Base-by-base conservation (phyloP, 2,113 vertebrate genomes). In the Axis porcinus region DNA sequence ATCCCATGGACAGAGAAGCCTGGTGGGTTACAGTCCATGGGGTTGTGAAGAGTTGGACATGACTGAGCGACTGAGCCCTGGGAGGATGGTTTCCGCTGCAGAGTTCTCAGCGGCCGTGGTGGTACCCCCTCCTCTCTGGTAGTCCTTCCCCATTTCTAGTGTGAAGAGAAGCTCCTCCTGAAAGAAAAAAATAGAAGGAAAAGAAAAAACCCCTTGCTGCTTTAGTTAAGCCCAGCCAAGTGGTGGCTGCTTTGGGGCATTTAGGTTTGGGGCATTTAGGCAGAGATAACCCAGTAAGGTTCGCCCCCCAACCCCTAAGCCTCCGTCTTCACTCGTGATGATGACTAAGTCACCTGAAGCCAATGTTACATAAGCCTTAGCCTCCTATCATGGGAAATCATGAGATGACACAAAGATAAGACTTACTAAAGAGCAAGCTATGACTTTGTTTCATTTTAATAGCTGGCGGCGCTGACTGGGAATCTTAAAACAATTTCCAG, bases 361-460 rank as follows among this genome's bases (percentile, higher is more conserved):
- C 82, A 89, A 52, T 40, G 23, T 97, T 94, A 70, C 64, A 25
- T 85, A 81, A 89, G 27, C 30, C 81, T 95, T 86, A 62, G 86
- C 78, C 78, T 54, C 36, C 54, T 54, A 62, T 74, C 97, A 27
- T 17, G 70, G 96, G 96, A 60, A 89, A 91, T 62, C 92, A 89
- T 76, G 70, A 84, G 89, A 92, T 0, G 5, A 50, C 58, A 55
- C 45, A 60, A 57, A 79, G 92, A 36, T 47, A 76, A 94, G 84
- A 10, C 60, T 89, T 25, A 84, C 76, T 86, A 87, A 82, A 67
- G 82, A 95, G 64, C 76, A 45, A 92, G 67, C 67, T 70, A 27
- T 43, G 54, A 82, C 58, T 96, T 74, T 40, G 57, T 95, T 97
- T 94, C 76, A 78, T 96, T 97, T 94, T 82, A 93, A 89, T 91